Evolutionary conservation across 2,797 vertebrate genomes (phyloP).

Genomic region (Tenualosa ilisha): DNA sequence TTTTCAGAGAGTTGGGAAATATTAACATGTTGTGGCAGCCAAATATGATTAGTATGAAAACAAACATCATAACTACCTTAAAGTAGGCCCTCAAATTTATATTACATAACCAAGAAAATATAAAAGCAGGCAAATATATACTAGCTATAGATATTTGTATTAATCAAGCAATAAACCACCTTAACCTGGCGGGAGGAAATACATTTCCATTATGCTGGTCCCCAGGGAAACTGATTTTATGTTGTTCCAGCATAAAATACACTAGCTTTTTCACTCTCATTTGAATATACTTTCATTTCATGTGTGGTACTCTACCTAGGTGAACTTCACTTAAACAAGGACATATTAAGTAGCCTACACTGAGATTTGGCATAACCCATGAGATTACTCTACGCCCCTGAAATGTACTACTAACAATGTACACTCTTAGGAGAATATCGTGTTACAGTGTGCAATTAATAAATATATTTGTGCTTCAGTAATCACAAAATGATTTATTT

Average conservation of each 20-base stretch:
- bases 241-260: slow-evolving; percentile 34
- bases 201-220: slow-evolving; percentile 42
- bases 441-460: too few species aligned
- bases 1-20: not conserved
- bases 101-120: not conserved
- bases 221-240: slow-evolving; percentile 54
- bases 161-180: slow-evolving; percentile 37
- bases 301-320: not conserved
- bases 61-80: not conserved
- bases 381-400: too few species aligned
- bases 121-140: not conserved
- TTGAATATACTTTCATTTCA: not conserved
- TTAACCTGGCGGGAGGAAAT: slow-evolving; percentile 52
- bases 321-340: not conserved
- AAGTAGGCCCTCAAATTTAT: not conserved
- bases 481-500: not conserved
- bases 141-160: not conserved
- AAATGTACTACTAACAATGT: too few species aligned
- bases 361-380: not conserved
- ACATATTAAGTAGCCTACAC: not conserved
- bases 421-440: too few species aligned
- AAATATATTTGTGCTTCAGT: not conserved
- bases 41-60: not conserved
- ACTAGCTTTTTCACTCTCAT: slow-evolving; percentile 23
- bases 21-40: not conserved